Conservation (phyloP, 2,113 vertebrate genomes). For the Synodontis membranacea region DNA sequence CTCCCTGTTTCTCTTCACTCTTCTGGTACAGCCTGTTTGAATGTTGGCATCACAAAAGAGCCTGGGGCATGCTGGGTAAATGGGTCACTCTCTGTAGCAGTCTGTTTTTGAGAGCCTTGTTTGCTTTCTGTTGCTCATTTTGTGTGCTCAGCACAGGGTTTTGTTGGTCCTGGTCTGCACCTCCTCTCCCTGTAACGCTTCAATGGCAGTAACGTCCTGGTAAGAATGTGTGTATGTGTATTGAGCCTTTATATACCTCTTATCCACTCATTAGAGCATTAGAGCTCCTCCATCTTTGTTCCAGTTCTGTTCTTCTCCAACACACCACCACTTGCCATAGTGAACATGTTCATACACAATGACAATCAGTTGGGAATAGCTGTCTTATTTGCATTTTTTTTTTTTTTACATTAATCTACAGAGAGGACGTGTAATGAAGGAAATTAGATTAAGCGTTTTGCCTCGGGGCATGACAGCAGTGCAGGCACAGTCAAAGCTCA, state of each 20-base stretch:
- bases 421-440: slow-evolving; percentile 38
- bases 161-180: slow-evolving; percentile 21
- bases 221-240: not conserved
- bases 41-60: slow-evolving; percentile 46
- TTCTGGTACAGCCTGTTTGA: slow-evolving; percentile 46
- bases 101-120: slow-evolving; percentile 42
- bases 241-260: not conserved
- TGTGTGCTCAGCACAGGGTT: slow-evolving; percentile 36
- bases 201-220: not conserved
- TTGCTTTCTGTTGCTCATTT: slow-evolving; percentile 53
- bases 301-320: not conserved
- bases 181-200: slow-evolving; percentile 3
- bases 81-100: slow-evolving; percentile 64
- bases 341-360: not conserved
- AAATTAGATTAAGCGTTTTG: slow-evolving; percentile 44
- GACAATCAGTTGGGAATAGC: slow-evolving; percentile 8
- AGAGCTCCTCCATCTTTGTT: not conserved
- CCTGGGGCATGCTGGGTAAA: slow-evolving; percentile 62
- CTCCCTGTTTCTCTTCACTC: slow-evolving; percentile 23
- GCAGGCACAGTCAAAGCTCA: not conserved
- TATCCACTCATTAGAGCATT: slow-evolving; percentile 31
- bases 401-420: slow-evolving; percentile 35
- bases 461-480: slow-evolving; percentile 19
- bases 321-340: slow-evolving; percentile 9
- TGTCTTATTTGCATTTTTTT: slow-evolving; percentile 36